These are phyloP conservation scores for Noctuana brunneofusca DNA, from an alignment of 2,888 invertebrate species.

Conservation along the genomic window DNA sequence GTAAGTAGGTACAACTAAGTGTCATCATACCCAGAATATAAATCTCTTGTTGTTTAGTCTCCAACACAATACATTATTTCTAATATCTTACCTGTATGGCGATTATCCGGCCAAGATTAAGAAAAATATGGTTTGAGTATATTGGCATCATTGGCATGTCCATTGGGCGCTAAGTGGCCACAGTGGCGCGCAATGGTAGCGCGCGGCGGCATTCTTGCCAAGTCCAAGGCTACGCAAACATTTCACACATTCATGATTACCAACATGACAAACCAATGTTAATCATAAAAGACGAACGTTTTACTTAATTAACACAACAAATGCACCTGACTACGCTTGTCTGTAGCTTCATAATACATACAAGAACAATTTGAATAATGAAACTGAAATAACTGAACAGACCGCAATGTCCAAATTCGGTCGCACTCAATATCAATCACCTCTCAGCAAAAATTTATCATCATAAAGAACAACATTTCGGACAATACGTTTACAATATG, in stretches of 20 bases:
- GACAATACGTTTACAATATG: not conserved
- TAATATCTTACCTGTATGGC: too few relatives aligned
- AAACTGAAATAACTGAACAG: not conserved
- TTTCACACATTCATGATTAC: slow-evolving; percentile 14
- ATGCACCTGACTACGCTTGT: too few relatives aligned
- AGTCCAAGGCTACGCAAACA: slow-evolving; percentile 31
- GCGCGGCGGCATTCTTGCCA: slow-evolving; percentile 15
- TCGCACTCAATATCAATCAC: not conserved
- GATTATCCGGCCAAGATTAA: too few relatives aligned
- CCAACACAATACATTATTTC: too few relatives aligned
- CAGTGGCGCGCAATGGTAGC: not conserved
- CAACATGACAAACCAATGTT: not conserved
- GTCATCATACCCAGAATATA: too few relatives aligned
- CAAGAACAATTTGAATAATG: too few relatives aligned
- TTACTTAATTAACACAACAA: too few relatives aligned
- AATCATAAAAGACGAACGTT: not conserved
- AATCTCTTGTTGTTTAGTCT: too few relatives aligned
- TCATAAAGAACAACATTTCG: slow-evolving; percentile 10
- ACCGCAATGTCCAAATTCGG: not conserved
- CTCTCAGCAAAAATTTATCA: not conserved
- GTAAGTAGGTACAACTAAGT: too few relatives aligned
- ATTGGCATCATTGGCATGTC: slow-evolving; percentile 15
- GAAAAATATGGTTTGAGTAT: too few relatives aligned
- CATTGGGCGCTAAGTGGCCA: too few relatives aligned
- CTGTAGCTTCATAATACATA: too few relatives aligned